Percentiles rank a stretch among this genome's conserved stretches.
Conservation (phyloP, 2,113 vertebrate species). For the Callorhinus ursinus region DNA sequence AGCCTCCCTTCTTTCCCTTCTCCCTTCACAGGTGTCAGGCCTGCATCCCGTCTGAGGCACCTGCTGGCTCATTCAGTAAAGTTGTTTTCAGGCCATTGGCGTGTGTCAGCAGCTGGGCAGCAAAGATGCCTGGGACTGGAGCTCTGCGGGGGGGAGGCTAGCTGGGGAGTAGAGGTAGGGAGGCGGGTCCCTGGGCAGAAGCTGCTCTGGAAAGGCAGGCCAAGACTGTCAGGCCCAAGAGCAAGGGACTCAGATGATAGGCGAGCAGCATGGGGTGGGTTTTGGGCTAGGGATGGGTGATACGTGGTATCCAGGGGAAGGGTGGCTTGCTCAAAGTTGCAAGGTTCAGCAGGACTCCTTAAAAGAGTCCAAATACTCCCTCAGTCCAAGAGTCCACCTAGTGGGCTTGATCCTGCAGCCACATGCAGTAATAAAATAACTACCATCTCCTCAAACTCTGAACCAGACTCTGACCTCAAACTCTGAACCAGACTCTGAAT, state of each 20-base stretch:
- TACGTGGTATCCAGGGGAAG: neutral
- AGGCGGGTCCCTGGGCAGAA: neutral
- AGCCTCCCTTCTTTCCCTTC: neutral
- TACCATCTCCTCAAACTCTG: neutral
- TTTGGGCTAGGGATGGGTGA: neutral
- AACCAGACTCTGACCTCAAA: neutral
- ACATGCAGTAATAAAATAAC: neutral
- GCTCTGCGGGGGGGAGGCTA: neutral
- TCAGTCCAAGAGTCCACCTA: neutral
- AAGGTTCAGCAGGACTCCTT: neutral
- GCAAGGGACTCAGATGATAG: neutral
- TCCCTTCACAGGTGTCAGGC: neutral
- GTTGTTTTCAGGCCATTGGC: neutral
- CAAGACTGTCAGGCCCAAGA: neutral
- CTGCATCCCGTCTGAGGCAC: neutral
- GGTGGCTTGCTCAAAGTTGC: neutral
- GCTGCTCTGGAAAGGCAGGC: neutral
- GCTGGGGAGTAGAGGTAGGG: neutral
- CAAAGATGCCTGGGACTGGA: neutral
- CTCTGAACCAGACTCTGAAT: neutral
- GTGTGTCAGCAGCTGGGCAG: neutral
- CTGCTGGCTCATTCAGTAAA: too few relatives aligned
- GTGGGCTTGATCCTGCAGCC: neutral
- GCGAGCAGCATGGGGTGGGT: fast-evolving
- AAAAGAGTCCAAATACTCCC: neutral